Percentiles rank a stretch among this genome's conserved stretches.
Evolutionary conservation across 2,888 invertebrate species (phyloP).

Genomic region (Phymatocera aterrima): DNA sequence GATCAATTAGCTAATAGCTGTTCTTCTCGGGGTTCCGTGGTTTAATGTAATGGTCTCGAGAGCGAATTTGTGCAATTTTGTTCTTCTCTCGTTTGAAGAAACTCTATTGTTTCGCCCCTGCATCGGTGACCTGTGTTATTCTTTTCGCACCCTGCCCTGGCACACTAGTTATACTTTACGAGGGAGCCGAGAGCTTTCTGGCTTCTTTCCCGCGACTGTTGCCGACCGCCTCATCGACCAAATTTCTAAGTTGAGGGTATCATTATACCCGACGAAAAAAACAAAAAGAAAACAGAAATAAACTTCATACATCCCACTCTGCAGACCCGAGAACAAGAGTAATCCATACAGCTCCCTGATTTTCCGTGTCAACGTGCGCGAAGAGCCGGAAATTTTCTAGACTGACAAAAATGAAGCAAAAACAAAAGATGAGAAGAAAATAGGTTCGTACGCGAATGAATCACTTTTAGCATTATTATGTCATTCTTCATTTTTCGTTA

Average conservation of each 20-base stretch:
- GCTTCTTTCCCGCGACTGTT: constrained; percentile 40
- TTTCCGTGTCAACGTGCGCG: too few relatives aligned
- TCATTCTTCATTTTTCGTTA: neutral
- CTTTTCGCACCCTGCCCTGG: constrained; percentile 27
- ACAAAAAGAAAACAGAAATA: neutral
- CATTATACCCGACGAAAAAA: neutral
- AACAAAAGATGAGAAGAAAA: neutral
- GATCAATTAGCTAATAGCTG: constrained; percentile 39
- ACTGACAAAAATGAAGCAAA: too few relatives aligned
- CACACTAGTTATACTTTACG: too few relatives aligned
- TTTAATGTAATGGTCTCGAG: too few relatives aligned
- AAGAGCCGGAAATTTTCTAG: too few relatives aligned
- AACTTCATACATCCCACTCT: neutral
- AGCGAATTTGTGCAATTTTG: constrained; percentile 28
- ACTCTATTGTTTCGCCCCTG: constrained; percentile 24
- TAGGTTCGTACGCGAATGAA: neutral
- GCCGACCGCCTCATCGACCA: neutral
- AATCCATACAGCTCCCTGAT: too few relatives aligned
- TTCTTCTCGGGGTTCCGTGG: constrained; percentile 23
- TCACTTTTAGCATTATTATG: neutral
- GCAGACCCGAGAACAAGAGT: too few relatives aligned
- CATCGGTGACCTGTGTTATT: constrained; percentile 30
- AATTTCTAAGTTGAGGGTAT: neutral
- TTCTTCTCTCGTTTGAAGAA: constrained; percentile 25
- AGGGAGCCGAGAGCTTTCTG: neutral